Percentiles rank a stretch among this genome's conserved stretches.
Evolutionary conservation across 2,888 invertebrate species (phyloP).

Genomic region (Thymelicus lineola): DNA sequence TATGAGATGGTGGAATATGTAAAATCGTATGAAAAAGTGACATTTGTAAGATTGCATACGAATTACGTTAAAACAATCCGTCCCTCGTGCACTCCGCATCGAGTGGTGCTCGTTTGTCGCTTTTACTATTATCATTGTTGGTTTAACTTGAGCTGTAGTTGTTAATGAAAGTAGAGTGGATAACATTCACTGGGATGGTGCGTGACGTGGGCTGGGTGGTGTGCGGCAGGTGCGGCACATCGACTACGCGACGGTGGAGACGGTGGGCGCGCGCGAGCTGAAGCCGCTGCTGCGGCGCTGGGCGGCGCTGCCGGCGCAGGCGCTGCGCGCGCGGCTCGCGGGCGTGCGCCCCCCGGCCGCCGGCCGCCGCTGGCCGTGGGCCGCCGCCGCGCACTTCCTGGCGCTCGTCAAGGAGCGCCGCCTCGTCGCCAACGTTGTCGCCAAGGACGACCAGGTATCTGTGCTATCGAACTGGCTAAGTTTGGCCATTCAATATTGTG

Average conservation of each 20-base stretch:
- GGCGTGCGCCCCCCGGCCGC: conserved; percentile 68
- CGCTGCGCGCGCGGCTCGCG: conserved; percentile 78
- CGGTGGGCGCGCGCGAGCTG: conserved; percentile 54
- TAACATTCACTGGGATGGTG: no score
- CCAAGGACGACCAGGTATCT: conserved; percentile 50
- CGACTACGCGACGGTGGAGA: conserved; percentile 85
- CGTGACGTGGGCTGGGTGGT: neutral
- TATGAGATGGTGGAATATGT: no score
- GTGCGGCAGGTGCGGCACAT: conserved; percentile 79
- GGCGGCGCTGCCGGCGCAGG: conserved; percentile 77
- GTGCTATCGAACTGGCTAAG: no score
- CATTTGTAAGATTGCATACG: no score
- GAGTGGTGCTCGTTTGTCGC: no score
- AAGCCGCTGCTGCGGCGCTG: conserved; percentile 69
- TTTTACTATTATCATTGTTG: no score
- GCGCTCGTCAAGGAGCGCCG: conserved; percentile 58
- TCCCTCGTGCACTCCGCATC: no score
- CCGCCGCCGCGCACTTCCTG: conserved; percentile 70
- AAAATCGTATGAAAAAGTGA: no score
- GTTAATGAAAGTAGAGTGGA: no score
- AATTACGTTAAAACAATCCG: no score
- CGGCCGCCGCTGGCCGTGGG: conserved; percentile 75
- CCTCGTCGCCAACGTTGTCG: conserved; percentile 69
- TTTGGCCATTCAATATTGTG: no score
- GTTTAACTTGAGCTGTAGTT: no score